Percentiles rank a stretch among this genome's conserved stretches.
These are phyloP conservation scores for Sciaenops ocellatus DNA, from an alignment of 2,797 vertebrate species.

Conservation along the genomic window DNA sequence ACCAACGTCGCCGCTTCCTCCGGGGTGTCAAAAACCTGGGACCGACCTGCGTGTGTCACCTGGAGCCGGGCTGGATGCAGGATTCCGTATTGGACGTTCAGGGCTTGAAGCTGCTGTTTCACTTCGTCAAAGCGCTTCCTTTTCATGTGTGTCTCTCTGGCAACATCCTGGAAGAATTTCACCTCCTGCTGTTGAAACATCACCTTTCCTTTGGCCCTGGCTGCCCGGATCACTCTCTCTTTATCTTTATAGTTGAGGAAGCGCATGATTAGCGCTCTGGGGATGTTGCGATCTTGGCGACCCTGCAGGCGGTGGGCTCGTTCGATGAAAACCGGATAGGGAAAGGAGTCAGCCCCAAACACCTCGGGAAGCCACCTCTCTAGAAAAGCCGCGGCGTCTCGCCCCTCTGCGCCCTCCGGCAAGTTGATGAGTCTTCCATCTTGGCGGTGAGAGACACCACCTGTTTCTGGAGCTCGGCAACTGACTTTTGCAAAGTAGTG, in stretches of 20 bases:
- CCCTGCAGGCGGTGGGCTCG: neutral
- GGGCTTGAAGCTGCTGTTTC: neutral
- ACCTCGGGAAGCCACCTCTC: neutral
- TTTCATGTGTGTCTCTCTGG: neutral
- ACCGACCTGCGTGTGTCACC: neutral
- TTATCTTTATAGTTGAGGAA: constrained; percentile 1
- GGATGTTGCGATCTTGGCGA: neutral
- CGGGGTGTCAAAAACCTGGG: neutral
- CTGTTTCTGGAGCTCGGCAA: neutral
- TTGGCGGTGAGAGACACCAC: neutral
- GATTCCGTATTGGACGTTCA: neutral
- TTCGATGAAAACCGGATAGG: neutral
- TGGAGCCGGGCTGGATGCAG: neutral
- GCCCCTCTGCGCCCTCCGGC: neutral
- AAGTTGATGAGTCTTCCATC: neutral
- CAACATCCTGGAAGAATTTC: constrained; percentile 8
- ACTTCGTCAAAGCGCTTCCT: constrained; percentile 3
- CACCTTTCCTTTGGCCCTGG: neutral
- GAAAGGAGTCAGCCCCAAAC: neutral
- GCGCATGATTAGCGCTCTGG: neutral
- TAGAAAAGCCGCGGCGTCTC: neutral
- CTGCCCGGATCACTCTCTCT: neutral
- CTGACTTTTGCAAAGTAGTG: neutral
- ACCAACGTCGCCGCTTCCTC: neutral
- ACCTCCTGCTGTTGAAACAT: neutral